These are phyloP conservation scores for Hypselothyrea guttata DNA, from an alignment of 2,888 invertebrate genomes.

Conservation along the genomic window DNA sequence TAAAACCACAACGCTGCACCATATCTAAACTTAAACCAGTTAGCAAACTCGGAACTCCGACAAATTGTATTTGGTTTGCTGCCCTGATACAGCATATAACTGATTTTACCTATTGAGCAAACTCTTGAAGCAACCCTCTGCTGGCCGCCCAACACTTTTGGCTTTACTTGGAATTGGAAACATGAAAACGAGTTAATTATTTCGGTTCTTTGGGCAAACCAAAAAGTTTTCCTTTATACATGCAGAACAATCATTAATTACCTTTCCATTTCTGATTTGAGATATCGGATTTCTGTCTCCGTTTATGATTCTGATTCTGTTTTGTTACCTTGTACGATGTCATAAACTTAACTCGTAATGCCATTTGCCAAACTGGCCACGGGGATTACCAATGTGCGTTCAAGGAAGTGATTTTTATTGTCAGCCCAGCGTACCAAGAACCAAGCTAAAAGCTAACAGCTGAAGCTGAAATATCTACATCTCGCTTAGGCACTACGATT, in stretches of 20 bases:
- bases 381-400: constrained; percentile 56
- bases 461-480: constrained; percentile 21
- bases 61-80: too few species aligned
- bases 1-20: too few species aligned
- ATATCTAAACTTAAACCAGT: too few species aligned
- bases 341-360: constrained; percentile 42
- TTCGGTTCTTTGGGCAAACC: constrained; percentile 48
- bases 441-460: background rate
- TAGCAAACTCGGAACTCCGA: too few species aligned
- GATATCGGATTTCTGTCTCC: too few species aligned
- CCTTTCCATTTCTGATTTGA: constrained; percentile 63
- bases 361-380: constrained; percentile 35
- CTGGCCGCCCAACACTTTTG: constrained; percentile 32
- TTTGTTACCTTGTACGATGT: constrained; percentile 61
- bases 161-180: constrained; percentile 40
- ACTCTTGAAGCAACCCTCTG: constrained; percentile 22
- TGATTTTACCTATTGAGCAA: too few species aligned
- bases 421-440: constrained; percentile 37
- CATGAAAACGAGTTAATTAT: constrained; percentile 63
- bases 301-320: too few species aligned
- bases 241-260: constrained; percentile 61
- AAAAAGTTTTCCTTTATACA: constrained; percentile 56
- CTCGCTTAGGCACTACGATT: too few species aligned
- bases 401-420: constrained; percentile 58
- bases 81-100: too few species aligned